A percentile compares a stretch with the other conserved stretches of the same genome.
phyloP scores from a whole-genome alignment of 2,888 invertebrate species.

The Drosophila fulvimacula region DNA sequence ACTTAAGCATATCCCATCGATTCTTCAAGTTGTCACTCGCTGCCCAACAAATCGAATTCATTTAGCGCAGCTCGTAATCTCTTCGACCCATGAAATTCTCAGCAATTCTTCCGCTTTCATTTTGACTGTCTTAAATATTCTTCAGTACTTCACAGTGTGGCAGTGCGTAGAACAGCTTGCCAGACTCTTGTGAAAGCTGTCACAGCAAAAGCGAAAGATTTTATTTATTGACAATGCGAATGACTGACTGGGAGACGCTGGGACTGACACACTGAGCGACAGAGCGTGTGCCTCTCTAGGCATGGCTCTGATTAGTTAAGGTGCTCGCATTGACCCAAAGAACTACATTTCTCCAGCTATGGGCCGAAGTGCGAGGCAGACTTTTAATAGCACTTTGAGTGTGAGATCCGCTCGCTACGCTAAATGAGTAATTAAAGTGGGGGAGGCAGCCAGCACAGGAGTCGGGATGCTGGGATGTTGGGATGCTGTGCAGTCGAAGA shows the following conservation, averaged over 20 bases:
- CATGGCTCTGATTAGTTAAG: constrained; percentile 67
- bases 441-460: constrained; percentile 30
- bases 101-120: constrained; percentile 37
- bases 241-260: constrained; percentile 22
- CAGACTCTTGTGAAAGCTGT: constrained; percentile 61
- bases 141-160: constrained; percentile 35
- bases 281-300: constrained; percentile 33
- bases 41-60: constrained; percentile 58
- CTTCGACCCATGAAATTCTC: constrained; percentile 41
- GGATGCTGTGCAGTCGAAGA: too few species aligned
- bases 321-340: constrained; percentile 77
- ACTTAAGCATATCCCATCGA: constrained; percentile 24
- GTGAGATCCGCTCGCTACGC: constrained; percentile 46
- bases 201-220: constrained; percentile 56
- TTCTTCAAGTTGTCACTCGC: constrained; percentile 55
- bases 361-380: constrained; percentile 30
- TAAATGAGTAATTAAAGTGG: constrained; percentile 70
- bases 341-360: constrained; percentile 64
- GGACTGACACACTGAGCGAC: constrained; percentile 15
- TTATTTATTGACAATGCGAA: constrained; percentile 56
- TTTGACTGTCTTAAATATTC: constrained; percentile 6
- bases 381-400: constrained; percentile 46
- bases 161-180: constrained; percentile 48
- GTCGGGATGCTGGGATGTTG: constrained; percentile 28
- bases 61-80: constrained; percentile 46